Base-by-base conservation (phyloP, 2,797 vertebrate species). In the Dendrocincla fuliginosa region DNA sequence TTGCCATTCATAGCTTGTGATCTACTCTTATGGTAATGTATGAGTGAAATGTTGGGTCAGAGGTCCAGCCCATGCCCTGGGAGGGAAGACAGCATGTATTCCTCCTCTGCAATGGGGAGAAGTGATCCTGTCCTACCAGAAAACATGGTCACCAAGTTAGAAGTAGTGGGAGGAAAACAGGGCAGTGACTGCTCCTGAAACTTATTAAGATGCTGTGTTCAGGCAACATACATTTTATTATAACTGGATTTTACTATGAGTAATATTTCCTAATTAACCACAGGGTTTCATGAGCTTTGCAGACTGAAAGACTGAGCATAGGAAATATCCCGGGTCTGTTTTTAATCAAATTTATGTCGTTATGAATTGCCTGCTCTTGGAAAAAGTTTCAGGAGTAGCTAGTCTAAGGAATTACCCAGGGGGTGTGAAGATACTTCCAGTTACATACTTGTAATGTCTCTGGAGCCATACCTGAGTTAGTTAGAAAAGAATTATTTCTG, bases 241-340 rank as follows among this genome's bases (percentile, higher is more conserved):
- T 71, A 92, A 84, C 84, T 92, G 39, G 49, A 75, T 85, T 79
- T 85, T 87, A 70, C 82, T 75, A 83, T 92, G 87, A 96, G 84
- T 90, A 92, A 74, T 92, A 96, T 91, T 93, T 93, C 78, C 46
- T 96, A 97, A 95, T 96, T 95, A 92, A 85, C 61, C 69, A 59
- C 92, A 87, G 92, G 57, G 95, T 89, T 85, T 76, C 78, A 83
- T 85, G 82, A 85, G 78, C 50, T 78, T 89, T 94, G 37, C 78
- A 92, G 79, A 52, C 63, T 91, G 70, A 90, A 91, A 90, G 30
- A 44, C 71, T 71, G 64, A 93, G 81, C 53, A 20, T 80, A 84
- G 60, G 61, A 96, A 96, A 89, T 67, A 61, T 92, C 82, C 52
- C 79, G 59, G 28, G 49, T 84, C 94, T 96, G 91, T 4, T 93